Percentiles rank a stretch among this genome's conserved stretches.
These are phyloP conservation scores for Aspidiotus rigidus DNA, from an alignment of 2,888 invertebrate species.

Conservation along the genomic window DNA sequence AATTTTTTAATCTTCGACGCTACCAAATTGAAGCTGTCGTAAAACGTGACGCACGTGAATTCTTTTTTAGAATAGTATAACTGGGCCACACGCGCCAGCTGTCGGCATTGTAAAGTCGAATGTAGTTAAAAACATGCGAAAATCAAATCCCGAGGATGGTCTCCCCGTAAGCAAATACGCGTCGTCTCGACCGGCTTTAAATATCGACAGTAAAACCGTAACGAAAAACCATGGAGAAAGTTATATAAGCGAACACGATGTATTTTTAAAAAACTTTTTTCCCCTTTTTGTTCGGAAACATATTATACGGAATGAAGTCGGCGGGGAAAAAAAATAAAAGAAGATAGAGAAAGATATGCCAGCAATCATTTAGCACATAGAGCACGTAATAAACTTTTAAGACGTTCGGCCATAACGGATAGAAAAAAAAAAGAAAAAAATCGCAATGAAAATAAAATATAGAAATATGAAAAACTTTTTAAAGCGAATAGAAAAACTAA, in stretches of 20 bases:
- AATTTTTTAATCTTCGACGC: slow-evolving; percentile 4
- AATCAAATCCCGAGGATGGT: background rate
- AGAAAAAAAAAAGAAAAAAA: background rate
- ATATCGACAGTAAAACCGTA: slow-evolving; percentile 2
- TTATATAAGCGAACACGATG: background rate
- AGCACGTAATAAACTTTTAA: slow-evolving; percentile 4
- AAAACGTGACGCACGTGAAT: slow-evolving; percentile 2
- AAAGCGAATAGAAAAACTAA: slow-evolving; percentile 1
- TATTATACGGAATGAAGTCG: background rate
- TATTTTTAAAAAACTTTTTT: background rate
- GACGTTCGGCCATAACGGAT: background rate
- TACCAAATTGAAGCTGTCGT: slow-evolving; percentile 2
- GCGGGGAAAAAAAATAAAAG: background rate
- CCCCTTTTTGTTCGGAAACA: background rate
- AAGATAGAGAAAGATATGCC: background rate
- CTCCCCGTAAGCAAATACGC: background rate
- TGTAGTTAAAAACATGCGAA: slow-evolving; percentile 2
- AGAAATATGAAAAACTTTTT: slow-evolving; percentile 1
- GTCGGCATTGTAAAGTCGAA: background rate
- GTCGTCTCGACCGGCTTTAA: background rate
- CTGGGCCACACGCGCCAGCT: slow-evolving; percentile 4
- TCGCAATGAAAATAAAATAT: background rate
- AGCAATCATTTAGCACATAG: slow-evolving; percentile 3
- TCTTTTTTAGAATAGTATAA: background rate
- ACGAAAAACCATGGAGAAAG: background rate